Evolutionary conservation across 53 echinoderm and acorn worm species (phyloP).

Genomic region (Henricia sp.): DNA sequence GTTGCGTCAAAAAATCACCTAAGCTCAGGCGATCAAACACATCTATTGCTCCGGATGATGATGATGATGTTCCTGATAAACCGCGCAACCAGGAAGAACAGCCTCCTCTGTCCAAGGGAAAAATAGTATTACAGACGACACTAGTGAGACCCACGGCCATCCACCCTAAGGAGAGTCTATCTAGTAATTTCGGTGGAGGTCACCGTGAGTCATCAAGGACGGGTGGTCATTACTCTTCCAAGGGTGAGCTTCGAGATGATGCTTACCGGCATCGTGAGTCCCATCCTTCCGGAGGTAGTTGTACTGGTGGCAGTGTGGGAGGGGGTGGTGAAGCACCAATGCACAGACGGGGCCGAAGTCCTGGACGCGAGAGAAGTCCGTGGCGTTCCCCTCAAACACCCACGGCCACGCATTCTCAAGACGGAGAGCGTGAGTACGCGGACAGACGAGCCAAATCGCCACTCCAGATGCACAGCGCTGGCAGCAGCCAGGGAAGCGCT

Average conservation of each 20-base stretch:
- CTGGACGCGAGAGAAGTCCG: constrained; percentile 51
- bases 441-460: constrained; percentile 61
- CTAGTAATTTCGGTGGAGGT: constrained; percentile 38
- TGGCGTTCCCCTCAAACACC: constrained; percentile 39
- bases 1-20: constrained; percentile 79
- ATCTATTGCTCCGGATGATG: constrained; percentile 41
- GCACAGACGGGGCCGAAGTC: constrained; percentile 55
- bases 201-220: constrained; percentile 24
- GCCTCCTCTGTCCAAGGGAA: constrained; percentile 56
- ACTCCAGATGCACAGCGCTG: constrained; percentile 44
- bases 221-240: constrained; percentile 43
- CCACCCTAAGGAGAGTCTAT: constrained; percentile 55
- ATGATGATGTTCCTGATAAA: constrained; percentile 12
- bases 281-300: constrained; percentile 37
- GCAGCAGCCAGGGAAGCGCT: constrained; percentile 63
- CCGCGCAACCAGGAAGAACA: constrained; percentile 40
- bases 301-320: too few species aligned
- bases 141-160: constrained; percentile 51
- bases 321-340: constrained; percentile 17
- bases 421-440: constrained; percentile 16
- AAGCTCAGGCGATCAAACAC: constrained; percentile 76
- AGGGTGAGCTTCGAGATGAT: constrained; percentile 37
- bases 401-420: constrained; percentile 36
- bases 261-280: constrained; percentile 36
- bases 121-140: constrained; percentile 57